These are phyloP conservation scores for Sebastes jordani DNA, from an alignment of 2,797 vertebrate species.

Conservation along the genomic window DNA sequence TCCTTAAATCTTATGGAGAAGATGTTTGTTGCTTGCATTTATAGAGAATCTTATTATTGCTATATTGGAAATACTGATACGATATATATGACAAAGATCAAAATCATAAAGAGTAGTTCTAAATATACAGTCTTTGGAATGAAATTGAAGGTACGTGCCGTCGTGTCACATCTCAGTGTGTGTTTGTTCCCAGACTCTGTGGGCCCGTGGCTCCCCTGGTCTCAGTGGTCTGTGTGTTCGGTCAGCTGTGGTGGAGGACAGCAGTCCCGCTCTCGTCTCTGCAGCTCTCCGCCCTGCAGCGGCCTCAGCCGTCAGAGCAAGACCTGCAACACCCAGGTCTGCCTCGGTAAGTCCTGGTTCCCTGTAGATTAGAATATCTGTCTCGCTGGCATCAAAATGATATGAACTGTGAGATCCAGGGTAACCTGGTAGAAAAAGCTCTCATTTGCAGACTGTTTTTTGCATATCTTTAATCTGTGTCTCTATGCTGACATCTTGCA, in stretches of 20 bases:
- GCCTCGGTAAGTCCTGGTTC: slow-evolving; percentile 83
- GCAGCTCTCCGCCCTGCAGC: slow-evolving; percentile 74
- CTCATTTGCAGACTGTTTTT: background rate
- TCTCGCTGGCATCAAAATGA: background rate
- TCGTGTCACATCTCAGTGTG: background rate
- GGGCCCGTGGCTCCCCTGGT: slow-evolving; percentile 79
- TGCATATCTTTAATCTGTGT: background rate
- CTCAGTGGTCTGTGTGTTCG: slow-evolving; percentile 85
- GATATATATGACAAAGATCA: background rate
- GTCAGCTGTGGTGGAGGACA: slow-evolving; percentile 91
- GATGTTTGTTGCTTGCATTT: background rate
- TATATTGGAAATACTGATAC: background rate
- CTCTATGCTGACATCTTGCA: slow-evolving; percentile 42
- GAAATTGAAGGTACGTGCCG: background rate
- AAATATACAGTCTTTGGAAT: background rate
- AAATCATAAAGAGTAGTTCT: background rate
- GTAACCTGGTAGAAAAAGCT: background rate
- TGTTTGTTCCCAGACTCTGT: slow-evolving; percentile 62
- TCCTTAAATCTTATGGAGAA: background rate
- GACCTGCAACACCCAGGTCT: slow-evolving; percentile 89
- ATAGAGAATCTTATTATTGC: background rate
- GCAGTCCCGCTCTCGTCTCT: slow-evolving; percentile 82
- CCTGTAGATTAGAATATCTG: background rate
- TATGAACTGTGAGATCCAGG: background rate
- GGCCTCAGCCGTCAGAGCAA: slow-evolving; percentile 86